Base-by-base conservation (phyloP, 2,113 vertebrate species). In the Epinephelus cyanopodus region DNA sequence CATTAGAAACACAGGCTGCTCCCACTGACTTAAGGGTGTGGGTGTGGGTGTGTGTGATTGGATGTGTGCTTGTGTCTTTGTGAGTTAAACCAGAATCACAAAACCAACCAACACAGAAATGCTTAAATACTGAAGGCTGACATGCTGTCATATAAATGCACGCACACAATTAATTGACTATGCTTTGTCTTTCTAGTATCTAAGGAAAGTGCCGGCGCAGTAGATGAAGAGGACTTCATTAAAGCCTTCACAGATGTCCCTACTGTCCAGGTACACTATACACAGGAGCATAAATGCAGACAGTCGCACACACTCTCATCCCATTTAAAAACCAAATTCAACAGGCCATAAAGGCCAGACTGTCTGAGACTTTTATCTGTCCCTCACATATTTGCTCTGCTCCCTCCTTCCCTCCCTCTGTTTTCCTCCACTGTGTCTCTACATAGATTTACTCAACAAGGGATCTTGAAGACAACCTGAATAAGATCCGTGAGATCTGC, bases 401-500 rank as follows among this genome's bases (percentile, higher is more conserved):
- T 39, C 2, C 2, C 12, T 57, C 15, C 33, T 0, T 37, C 5
- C 48, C 37, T 52, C 37, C 60, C n/a, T n/a, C n/a, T 61, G 14
- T 50, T 54, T 48, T 39, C 25, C n/a, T 65, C 47, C 48, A 12
- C 45, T 29, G 1, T 62, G 77, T 47, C 18, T 88, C 50, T 11
- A 29, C 93, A 18, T 86, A 99, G 98, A 99, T 99, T 74, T 99
- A 98, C 94, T 99, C 98, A 57, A 83, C 97, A 77, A 95, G 98
- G 86, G 98, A 99, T 92, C 96, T 99, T 79, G 98, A 99, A 95
- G 98, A 99, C 94, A 99, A 97, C 23, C 94, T 99, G 88, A 99
- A 99, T 92, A 99, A 99, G 95, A 99, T 99, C 94, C 96, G 98
- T 83, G 98, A 99, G 94, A 96, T 99, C 89, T 96, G 98, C 73